Evolutionary conservation across 2,113 vertebrate genomes (phyloP).

Genomic region (Saiga tatarica): DNA sequence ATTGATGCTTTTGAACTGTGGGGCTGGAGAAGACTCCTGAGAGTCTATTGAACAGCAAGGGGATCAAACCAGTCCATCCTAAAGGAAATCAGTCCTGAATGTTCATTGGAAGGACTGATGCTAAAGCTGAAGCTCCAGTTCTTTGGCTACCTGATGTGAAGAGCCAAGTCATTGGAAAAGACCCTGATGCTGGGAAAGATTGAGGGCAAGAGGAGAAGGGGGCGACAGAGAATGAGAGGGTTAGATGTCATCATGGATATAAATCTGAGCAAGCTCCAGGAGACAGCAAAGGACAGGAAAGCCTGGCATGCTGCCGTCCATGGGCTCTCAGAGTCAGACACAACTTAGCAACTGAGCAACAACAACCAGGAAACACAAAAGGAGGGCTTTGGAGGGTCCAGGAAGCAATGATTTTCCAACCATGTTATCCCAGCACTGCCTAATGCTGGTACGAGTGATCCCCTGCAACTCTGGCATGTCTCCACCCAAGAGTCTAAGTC

Average conservation of each 20-base stretch:
- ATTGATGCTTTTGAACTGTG: not conserved
- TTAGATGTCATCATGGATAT: not conserved
- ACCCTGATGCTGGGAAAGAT: not conserved
- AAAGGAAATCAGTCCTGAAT: not conserved
- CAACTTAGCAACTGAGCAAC: not conserved
- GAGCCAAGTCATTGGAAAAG: not conserved
- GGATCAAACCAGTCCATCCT: not conserved
- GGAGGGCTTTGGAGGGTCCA: not conserved
- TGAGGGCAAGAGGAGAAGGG: not conserved
- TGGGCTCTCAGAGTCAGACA: not conserved
- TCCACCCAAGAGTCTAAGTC: not conserved
- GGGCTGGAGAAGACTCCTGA: not conserved
- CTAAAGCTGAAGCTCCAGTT: not conserved
- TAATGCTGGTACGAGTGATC: not conserved
- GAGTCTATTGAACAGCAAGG: not conserved
- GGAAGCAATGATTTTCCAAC: not conserved
- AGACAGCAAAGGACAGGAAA: not conserved
- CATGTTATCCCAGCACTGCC: not conserved
- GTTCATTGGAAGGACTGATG: not conserved
- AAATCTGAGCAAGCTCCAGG: not conserved
- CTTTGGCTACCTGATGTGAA: not conserved
- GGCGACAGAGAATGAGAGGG: not conserved
- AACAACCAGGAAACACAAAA: not conserved
- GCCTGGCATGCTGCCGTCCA: not conserved
- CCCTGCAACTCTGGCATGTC: not conserved